Evolutionary conservation across 2,888 invertebrate species (phyloP), one percentile per base, ranked within the genome.

Genomic region (Megalurothrips usitatus): DNA sequence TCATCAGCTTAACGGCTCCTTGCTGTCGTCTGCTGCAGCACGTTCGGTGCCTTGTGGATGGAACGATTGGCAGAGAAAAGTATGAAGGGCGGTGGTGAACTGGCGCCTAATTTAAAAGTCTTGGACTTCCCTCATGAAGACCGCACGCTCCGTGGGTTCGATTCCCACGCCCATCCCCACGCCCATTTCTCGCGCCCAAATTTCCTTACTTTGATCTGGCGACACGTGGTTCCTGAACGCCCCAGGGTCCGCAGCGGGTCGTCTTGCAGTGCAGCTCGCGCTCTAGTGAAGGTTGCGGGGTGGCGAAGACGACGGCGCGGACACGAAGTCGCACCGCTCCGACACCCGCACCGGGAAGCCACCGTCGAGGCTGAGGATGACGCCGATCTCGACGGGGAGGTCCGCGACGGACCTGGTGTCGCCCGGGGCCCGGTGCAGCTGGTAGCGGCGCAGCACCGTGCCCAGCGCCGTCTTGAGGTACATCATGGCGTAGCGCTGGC

Each of bases 401-500:
- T 75, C 68, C 23, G 68, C 68, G 23, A 75, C 68, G 26, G 68
- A 26, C 23, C 68, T 9, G 23, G 23, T 26, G 68, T 75, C 68
- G 68, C 68, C 68, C 11, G 68, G 68, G 23, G 68, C 23, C 23
- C 68, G 68, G 68, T 26, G 68, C 68, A 75, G 11, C 68, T 75
- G 26, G 26, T 26, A 75, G 68, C 68, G 68, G 11, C 68, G 68
- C 68, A 75, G 68, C 68, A 75, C 68, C 68, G 68, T 75, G 68
- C 23, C 26, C 68, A 75, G 68, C 68, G 23, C 68, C 68, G 68
- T 75, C 68, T 75, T 75, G 68, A 75, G 68, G 68, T 75, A 75
- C 68, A 75, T 75, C 23, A 75, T 75, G 68, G 68, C 68, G 68
- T 26, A 75, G 68, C 68, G 68, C 68, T 75, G 68, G 68, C 68